phyloP scores from a whole-genome alignment of 2,888 invertebrate genomes.

The Entomobrya proxima region DNA sequence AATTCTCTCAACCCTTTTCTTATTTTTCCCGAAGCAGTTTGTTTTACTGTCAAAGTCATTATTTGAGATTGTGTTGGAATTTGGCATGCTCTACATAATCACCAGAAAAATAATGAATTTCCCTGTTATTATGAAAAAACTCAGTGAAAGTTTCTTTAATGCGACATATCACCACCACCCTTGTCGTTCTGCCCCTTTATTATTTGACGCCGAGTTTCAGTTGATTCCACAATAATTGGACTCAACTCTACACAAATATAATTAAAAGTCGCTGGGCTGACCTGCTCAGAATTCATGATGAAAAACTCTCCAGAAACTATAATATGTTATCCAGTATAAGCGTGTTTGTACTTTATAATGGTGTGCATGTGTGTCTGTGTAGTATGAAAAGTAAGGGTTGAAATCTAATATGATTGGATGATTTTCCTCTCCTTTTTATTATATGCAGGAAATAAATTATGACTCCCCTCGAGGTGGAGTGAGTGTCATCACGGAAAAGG shows the following conservation, averaged over 20 bases:
- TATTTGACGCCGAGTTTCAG: neutral
- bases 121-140: neutral
- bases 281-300: constrained; percentile 39
- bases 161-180: neutral
- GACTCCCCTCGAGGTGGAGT: constrained; percentile 94
- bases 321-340: too few species aligned
- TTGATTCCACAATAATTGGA: constrained; percentile 42
- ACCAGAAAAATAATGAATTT: constrained; percentile 11
- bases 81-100: too few species aligned
- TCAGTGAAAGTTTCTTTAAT: neutral
- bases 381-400: neutral
- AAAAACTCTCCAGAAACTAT: too few species aligned
- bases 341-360: too few species aligned
- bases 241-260: constrained; percentile 44
- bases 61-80: neutral
- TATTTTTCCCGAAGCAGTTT: too few species aligned
- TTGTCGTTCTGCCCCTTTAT: neutral
- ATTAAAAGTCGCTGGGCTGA: constrained; percentile 45
- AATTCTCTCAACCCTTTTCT: too few species aligned
- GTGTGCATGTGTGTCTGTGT: neutral
- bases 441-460: constrained; percentile 91
- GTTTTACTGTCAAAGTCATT: neutral
- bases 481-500: constrained; percentile 93
- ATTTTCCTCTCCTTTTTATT: constrained; percentile 1
- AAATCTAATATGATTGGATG: constrained; percentile 19